Evolutionary conservation across 2,888 invertebrate genomes (phyloP), one percentile per base, ranked within the genome.

Genomic region (Homarus gammarus): DNA sequence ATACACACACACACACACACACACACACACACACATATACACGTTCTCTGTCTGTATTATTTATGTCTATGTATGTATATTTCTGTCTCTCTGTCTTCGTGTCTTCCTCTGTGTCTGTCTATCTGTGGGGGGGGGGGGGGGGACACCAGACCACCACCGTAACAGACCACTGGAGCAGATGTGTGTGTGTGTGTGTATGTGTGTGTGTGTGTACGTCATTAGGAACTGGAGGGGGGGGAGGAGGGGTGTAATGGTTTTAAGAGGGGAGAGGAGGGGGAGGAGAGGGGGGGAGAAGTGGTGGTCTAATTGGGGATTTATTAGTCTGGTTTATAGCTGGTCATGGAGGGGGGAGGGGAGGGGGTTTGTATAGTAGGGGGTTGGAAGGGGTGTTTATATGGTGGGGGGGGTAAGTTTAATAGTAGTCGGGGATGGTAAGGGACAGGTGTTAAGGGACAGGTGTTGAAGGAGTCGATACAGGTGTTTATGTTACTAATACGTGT

Each of bases 211-310:
- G 5, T 73, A 27, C 36, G 40, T 40, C 2, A 36, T 15, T 44
- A 31, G 70, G 70, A 72, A 12, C 12, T 12, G 70, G 73, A 73
- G 73, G 73, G 38, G 33, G 70, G 38, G 73, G 38, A 73, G 73
- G 36, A 73, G 40, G 36, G 40, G 22, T 27, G 40, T 12, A 73
- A 73, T 2, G 38, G 31, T 18, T 3, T 18, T 15, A 33, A 33
- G 22, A 33, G 33, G 22, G 22, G 72, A 33, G 22, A 38, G 15
- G n/a, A 36, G 27, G 72, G 72, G 22, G 72, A 22, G 38, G 36
- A 38, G 18, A 2, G 31, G 31, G 33, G 38, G 72, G 72, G 18
- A 33, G 18, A 33, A 38, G 38, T n/a, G n/a, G 22, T 73, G n/a
- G n/a, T 38, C 18, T 36, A 38, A 72, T 70, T 70, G 70, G 38